Base-by-base conservation (phyloP, 2,113 vertebrate genomes). In the Meriones unguiculatus region DNA sequence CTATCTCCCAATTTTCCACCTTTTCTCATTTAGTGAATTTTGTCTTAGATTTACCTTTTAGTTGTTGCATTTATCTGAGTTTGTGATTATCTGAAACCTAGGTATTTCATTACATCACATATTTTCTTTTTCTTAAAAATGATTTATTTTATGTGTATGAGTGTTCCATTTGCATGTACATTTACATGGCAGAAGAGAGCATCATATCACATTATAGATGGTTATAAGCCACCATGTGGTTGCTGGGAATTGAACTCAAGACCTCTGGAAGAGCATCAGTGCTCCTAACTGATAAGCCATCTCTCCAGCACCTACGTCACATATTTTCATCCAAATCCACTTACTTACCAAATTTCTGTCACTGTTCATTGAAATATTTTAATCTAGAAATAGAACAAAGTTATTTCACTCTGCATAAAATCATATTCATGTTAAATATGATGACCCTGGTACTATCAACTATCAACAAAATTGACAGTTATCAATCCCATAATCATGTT, bases 401-500 rank as follows among this genome's bases (percentile, higher is more conserved):
- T 81, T 84, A 92, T 84, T 92, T 95, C 11, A 25, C 69, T 95
- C 32, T 62, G 12, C 14, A 87, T 88, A 95, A 84, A 65, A 69
- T 50, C 41, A 32, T 10, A 76, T 67, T 92, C 10, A 59, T 77
- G 30, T 89, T 41, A 24, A 95, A 92, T 84, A 69, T 92, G 7
- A 76, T 17, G 77, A 18, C 5, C 76, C 87, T 92, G 69, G 0
- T 4, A 50, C 30, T 81, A 50, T 84, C 20, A 35, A 38, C 28
- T 82, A 72, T 54, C 22, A 73, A 73, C 12, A 54, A 67, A 85
- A 52, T 73, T 81, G 41, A 87, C 32, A 92, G 67, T 57, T 87
- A 22, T 41, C 12, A 65, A 82, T 75, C 15, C 18, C 65, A 46
- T 87, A 80, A 78, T 90, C 30, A 78, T 69, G 32, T 32, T 86